These are phyloP conservation scores for Hyaena hyaena DNA, from an alignment of 2,113 vertebrate genomes.

Conservation along the genomic window DNA sequence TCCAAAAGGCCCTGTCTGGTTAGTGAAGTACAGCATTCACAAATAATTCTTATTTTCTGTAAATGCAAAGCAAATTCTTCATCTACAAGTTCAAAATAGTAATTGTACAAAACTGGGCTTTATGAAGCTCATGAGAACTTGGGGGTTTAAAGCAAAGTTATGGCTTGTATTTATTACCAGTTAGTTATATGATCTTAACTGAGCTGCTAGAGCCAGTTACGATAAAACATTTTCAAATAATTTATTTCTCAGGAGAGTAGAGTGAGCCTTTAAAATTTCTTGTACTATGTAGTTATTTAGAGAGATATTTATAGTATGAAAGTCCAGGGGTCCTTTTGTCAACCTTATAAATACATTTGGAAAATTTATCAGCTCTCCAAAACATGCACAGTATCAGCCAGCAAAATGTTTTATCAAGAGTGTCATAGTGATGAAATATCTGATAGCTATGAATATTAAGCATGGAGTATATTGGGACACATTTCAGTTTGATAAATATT, in stretches of 20 bases:
- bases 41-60: constrained; percentile 24
- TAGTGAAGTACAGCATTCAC: not conserved
- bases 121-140: not conserved
- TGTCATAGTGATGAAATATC: constrained; percentile 49
- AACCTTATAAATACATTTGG: constrained; percentile 39
- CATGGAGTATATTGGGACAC: not conserved
- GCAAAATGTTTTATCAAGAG: constrained; percentile 10
- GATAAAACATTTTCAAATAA: constrained; percentile 2
- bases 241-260: not conserved
- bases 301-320: constrained; percentile 26
- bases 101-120: not conserved
- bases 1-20: not conserved
- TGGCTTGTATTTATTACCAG: not conserved
- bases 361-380: constrained; percentile 16
- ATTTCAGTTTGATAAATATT: constrained; percentile 31
- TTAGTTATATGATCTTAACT: not conserved
- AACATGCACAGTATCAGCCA: not conserved
- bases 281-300: not conserved
- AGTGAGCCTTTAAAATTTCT: constrained; percentile 34
- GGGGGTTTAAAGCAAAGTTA: not conserved
- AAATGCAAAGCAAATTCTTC: not conserved
- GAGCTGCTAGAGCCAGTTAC: not conserved
- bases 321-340: constrained; percentile 10
- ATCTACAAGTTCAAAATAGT: not conserved
- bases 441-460: constrained; percentile 16